Base-by-base conservation (phyloP, 2,888 invertebrate species). In the Lepidochitona cinerea region DNA sequence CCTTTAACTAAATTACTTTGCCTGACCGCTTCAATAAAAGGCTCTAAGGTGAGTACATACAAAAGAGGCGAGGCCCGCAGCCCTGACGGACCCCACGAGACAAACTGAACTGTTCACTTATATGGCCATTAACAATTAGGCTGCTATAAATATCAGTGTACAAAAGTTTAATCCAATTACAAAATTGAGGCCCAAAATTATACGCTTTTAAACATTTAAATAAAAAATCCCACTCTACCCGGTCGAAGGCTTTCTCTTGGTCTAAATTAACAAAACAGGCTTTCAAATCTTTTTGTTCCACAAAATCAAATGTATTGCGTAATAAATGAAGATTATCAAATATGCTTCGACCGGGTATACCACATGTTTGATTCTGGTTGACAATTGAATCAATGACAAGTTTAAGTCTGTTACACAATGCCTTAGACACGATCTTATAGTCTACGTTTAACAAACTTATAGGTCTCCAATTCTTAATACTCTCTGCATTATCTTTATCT, bases 91-190 rank as follows among this genome's bases (percentile, higher is more conserved):
- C 23, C 59, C 70, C 37, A 37, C 37, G 18, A 5, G 3, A 4
- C 23, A 73, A 26, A n/a, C 12, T 23, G 29, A 73, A 3, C 6
- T 14, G 9, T 18, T 59, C 64, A 18, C 26, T 69, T 23, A 73
- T 5, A 26, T 52, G 33, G 3, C 64, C 64, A 64, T 64, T 64
- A 1, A 64, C n/a, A 41, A 41, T 12, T 41, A 54, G 7, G 9
- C 29, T 26, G 6, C 29, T 32, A 9, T 2, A 64, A 7, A 64
- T 64, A 9, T 64, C 7, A 23, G 26, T 71, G 64, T 83, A 49
- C 2, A 81, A 33, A 80, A 70, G n/a, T 81, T 77, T 59, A 73
- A 70, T 7, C 49, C 49, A 49, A 1, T 49, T 49, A 49, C 49
- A 49, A 49, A 49, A 49, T 4, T 49, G n/a, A 5, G 49, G 49